Conservation (phyloP, 2,888 invertebrate species). For the Lasioglossum leucozonium region DNA sequence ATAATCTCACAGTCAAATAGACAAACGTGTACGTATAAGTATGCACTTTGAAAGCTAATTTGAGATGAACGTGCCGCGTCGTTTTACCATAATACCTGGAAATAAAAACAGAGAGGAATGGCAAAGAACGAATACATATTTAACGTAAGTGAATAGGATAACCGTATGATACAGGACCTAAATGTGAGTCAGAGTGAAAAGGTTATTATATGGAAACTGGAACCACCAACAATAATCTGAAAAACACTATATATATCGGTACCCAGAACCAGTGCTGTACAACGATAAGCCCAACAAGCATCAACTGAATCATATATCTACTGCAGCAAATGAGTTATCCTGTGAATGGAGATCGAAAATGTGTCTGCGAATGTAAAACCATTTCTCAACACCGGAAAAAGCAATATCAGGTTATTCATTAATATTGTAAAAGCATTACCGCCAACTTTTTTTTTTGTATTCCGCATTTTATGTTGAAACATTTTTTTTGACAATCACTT, state of each 20-base stretch:
- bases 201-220: constrained; percentile 73
- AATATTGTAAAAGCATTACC: neutral
- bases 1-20: constrained; percentile 1
- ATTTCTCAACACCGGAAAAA: neutral
- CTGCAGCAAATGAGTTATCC: constrained; percentile 64
- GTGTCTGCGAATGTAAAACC: constrained; percentile 28
- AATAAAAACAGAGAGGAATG: constrained; percentile 67
- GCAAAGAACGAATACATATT: constrained; percentile 59
- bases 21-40: neutral
- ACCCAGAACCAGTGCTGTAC: constrained; percentile 83
- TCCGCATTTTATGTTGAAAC: neutral
- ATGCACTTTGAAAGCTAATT: neutral
- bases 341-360: constrained; percentile 64
- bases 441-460: neutral
- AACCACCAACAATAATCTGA: constrained; percentile 81
- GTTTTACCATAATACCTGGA: constrained; percentile 68
- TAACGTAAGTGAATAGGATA: constrained; percentile 60
- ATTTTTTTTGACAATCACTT: neutral
- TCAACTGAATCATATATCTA: constrained; percentile 66
- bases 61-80: constrained; percentile 61
- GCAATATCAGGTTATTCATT: neutral
- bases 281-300: constrained; percentile 82
- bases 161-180: constrained; percentile 68
- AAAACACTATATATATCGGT: constrained; percentile 77
- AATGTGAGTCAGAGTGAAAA: constrained; percentile 65